Percentiles rank a stretch among this genome's conserved stretches.
These are phyloP conservation scores for Adineta ricciae DNA, from an alignment of 2,888 invertebrate species.

Conservation along the genomic window DNA sequence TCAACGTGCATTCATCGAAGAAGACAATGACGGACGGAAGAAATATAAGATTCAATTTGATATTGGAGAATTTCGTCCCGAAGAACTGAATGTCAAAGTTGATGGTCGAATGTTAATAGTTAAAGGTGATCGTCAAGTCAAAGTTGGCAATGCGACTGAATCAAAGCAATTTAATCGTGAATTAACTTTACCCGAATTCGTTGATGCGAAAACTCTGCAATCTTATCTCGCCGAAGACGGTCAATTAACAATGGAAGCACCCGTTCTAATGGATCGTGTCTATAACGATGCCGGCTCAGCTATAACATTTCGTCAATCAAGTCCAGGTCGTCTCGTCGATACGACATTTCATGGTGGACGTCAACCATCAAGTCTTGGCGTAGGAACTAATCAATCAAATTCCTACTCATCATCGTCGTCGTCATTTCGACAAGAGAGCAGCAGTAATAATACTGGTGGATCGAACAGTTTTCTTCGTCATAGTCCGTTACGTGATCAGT, in stretches of 20 bases:
- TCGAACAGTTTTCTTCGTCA: not conserved
- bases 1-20: slow-evolving; percentile 29
- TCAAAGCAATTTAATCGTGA: slow-evolving; percentile 33
- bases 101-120: slow-evolving; percentile 26
- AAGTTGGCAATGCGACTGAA: slow-evolving; percentile 27
- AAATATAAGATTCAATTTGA: slow-evolving; percentile 32
- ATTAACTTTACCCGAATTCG: slow-evolving; percentile 34
- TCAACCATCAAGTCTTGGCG: not conserved
- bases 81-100: slow-evolving; percentile 30
- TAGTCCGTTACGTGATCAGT: not conserved
- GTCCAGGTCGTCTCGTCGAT: slow-evolving; percentile 23
- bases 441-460: not conserved
- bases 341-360: not conserved
- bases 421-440: not conserved
- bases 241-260: slow-evolving; percentile 28
- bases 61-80: slow-evolving; percentile 31
- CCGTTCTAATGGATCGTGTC: slow-evolving; percentile 28
- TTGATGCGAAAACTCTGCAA: slow-evolving; percentile 20
- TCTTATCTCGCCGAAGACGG: slow-evolving; percentile 29
- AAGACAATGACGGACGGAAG: slow-evolving; percentile 32
- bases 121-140: slow-evolving; percentile 32
- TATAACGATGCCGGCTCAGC: not conserved
- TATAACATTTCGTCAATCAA: not conserved
- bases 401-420: not conserved
- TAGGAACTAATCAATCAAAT: not conserved